Percentiles rank a stretch among this genome's conserved stretches.
phyloP scores from a whole-genome alignment of 2,888 invertebrate genomes.

The Apamea anceps region DNA sequence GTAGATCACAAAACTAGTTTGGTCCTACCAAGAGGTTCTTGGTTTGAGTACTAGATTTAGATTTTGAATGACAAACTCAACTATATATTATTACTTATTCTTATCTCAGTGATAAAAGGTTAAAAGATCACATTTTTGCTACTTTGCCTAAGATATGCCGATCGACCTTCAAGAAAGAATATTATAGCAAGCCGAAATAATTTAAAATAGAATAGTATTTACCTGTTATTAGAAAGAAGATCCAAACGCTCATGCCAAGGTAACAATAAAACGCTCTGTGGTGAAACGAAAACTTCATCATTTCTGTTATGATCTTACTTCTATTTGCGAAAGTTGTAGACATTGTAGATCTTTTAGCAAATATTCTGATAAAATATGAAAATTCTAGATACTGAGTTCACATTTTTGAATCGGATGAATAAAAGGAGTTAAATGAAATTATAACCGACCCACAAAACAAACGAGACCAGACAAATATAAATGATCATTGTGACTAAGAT shows the following conservation, averaged over 20 bases:
- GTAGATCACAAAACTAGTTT: neutral
- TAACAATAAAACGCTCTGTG: constrained; percentile 96
- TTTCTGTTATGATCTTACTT: constrained; percentile 79
- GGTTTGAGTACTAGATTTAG: neutral
- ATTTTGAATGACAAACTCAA: neutral
- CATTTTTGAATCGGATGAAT: constrained; percentile 35
- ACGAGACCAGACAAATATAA: constrained; percentile 48
- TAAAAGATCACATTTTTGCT: neutral
- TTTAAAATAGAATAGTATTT: constrained; percentile 62
- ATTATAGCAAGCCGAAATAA: neutral
- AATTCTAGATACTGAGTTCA: constrained; percentile 26
- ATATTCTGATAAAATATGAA: constrained; percentile 19
- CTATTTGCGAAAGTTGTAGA: constrained; percentile 67
- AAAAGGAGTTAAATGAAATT: constrained; percentile 43
- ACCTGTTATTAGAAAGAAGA: constrained; percentile 94
- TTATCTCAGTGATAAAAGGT: neutral
- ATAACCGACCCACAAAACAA: constrained; percentile 48
- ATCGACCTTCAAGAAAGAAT: neutral
- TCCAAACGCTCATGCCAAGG: constrained; percentile 95
- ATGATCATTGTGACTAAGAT: constrained; percentile 42
- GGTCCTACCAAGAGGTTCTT: neutral
- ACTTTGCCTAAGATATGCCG: neutral
- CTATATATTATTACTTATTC: no score
- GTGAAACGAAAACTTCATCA: constrained; percentile 90
- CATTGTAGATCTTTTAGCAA: constrained; percentile 54